Conservation (phyloP, 1,140 invertebrate species). For the Meloidogyne chitwoodi region DNA sequence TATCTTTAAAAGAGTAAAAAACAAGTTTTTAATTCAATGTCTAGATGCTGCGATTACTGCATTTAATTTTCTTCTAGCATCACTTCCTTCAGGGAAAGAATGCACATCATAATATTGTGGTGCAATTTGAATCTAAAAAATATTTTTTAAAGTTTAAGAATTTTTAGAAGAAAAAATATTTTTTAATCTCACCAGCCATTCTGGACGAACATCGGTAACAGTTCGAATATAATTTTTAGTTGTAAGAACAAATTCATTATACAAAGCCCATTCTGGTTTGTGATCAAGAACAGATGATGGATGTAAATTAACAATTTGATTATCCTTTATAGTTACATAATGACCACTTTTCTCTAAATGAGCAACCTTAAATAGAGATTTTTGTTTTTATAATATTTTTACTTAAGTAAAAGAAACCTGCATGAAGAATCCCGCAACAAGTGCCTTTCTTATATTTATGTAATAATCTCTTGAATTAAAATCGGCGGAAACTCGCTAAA, state of each 20-base stretch:
- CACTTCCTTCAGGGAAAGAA: conserved; percentile 88
- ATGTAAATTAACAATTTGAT: conserved; percentile 95
- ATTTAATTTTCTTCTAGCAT: conserved; percentile 81
- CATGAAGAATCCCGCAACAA: conserved; percentile 98
- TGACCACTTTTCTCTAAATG: conserved; percentile 90
- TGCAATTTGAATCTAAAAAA: conserved; percentile 77
- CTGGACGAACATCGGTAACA: conserved; percentile 92
- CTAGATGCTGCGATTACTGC: conserved; percentile 18
- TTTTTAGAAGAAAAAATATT: background rate
- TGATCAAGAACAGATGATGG: conserved; percentile 97
- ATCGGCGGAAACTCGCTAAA: conserved; percentile 75
- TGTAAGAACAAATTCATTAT: conserved; percentile 98
- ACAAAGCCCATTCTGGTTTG: conserved; percentile 99
- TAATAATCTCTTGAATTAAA: conserved; percentile 98
- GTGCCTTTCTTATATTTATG: conserved; percentile 92
- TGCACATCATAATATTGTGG: conserved; percentile 96
- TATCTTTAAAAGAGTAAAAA: background rate
- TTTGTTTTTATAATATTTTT: background rate
- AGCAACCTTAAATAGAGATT: conserved; percentile 69
- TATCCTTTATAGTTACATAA: conserved; percentile 97
- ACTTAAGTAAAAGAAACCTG: conserved; percentile 69
- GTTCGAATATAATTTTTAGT: conserved; percentile 99
- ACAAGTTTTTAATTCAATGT: background rate
- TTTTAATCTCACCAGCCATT: conserved; percentile 67
- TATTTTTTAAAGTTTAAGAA: background rate